Evolutionary conservation across 2,113 vertebrate genomes (phyloP).

Genomic region (Psittacula cyanocephala): DNA sequence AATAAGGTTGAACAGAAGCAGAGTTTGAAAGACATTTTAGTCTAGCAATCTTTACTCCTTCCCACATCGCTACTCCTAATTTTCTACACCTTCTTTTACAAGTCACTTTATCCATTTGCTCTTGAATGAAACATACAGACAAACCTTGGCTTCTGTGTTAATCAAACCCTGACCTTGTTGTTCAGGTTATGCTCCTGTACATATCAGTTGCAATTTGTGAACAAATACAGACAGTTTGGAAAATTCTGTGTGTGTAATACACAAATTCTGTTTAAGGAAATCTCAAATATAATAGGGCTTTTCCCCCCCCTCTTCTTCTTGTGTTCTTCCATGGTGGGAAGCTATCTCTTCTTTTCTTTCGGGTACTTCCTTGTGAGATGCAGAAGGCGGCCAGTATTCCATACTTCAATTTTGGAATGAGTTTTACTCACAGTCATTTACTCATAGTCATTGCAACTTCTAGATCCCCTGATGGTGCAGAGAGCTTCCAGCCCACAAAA

Average conservation of each 20-base stretch:
- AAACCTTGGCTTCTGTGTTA: background rate
- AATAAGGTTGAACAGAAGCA: background rate
- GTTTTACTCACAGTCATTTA: background rate
- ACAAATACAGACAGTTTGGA: background rate
- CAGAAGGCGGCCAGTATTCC: background rate
- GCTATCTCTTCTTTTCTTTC: background rate
- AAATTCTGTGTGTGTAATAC: rapidly evolving
- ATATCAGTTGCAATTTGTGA: background rate
- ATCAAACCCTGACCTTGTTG: background rate
- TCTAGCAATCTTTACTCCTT: background rate
- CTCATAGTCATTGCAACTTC: rapidly evolving
- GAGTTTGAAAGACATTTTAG: background rate
- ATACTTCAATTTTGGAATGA: background rate
- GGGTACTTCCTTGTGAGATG: background rate
- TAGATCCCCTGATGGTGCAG: background rate
- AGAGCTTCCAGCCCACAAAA: background rate
- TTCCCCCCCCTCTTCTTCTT: rapidly evolving
- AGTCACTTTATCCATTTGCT: background rate
- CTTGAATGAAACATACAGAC: background rate
- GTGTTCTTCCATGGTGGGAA: background rate
- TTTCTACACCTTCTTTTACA: background rate
- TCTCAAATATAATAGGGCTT: rapidly evolving
- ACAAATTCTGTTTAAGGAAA: background rate
- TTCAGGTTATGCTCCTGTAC: background rate
- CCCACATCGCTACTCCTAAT: background rate